phyloP scores from a whole-genome alignment of 2,888 invertebrate genomes.

The Papilio protenor region DNA sequence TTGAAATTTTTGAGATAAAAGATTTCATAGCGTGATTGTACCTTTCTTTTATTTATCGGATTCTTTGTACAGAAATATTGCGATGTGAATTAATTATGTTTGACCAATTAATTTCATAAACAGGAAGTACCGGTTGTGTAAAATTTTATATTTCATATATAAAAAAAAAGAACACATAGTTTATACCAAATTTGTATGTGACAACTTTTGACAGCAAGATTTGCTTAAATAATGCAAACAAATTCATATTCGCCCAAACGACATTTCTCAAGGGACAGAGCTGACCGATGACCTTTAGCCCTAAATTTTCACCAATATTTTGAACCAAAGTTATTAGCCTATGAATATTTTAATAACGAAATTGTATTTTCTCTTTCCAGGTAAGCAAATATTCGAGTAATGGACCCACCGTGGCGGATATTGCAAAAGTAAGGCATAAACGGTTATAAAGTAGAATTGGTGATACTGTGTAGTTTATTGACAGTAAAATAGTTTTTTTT shows the following conservation, averaged over 20 bases:
- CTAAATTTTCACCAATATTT: slow-evolving; percentile 20
- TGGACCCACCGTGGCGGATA: slow-evolving; percentile 13
- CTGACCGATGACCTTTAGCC: slow-evolving; percentile 15
- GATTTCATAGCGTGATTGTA: background rate
- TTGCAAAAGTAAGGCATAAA: slow-evolving; percentile 4
- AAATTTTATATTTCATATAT: background rate
- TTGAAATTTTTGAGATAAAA: background rate
- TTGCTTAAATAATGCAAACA: slow-evolving; percentile 17
- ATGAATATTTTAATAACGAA: slow-evolving; percentile 37
- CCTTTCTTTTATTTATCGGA: background rate
- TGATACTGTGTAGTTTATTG: background rate
- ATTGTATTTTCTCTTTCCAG: slow-evolving; percentile 49
- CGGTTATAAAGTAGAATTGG: background rate
- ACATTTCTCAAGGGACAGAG: background rate
- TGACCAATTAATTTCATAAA: background rate
- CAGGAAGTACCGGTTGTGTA: background rate
- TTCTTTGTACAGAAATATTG: slow-evolving; percentile 6
- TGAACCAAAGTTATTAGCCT: background rate
- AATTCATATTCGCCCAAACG: slow-evolving; percentile 14
- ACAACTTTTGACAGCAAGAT: slow-evolving; percentile 1
- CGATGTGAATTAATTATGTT: background rate
- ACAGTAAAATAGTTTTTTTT: background rate
- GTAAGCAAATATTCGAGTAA: slow-evolving; percentile 46
- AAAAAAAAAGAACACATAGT: background rate
- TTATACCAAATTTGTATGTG: background rate